Base-by-base conservation (phyloP, 2,888 invertebrate species). In the Athalia circularis region DNA sequence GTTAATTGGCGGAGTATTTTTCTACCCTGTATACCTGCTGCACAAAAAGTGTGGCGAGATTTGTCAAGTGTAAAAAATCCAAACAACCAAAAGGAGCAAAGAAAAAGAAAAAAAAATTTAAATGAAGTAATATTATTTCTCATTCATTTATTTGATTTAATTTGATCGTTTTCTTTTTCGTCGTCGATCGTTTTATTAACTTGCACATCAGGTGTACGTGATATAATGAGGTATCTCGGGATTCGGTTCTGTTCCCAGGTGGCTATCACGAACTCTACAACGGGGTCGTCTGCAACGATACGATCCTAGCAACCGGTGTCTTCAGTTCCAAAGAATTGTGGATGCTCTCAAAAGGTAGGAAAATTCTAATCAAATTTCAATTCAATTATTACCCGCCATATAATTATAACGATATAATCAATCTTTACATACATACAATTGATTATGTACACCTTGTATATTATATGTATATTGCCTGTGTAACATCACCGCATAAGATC, bases 301-400 rank as follows among this genome's bases (percentile, higher is more conserved):
- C 98, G 92, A 99, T 99, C 93, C 95, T 98, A 94, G 99, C 99
- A 90, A 99, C 99, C 89, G 99, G 99, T 91, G 99, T 99, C 92
- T 99, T 99, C 95, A 98, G 98, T 88, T 99, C 99, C 90, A 97
- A 97, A 94, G 99, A 99, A 94, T 95, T 99, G 92, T 98, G 98
- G 96, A 96, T 97, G 93, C 95, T 99, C 91, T 99, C 99, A 89
- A 98, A 97, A 96, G 96, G 97, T 97, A 94, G 89, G 86, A 87
- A 86, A 83, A 79, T 80, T 82, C 83, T 81, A 54, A 54, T 54
- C 3, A n/a, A 59, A 59, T 54, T 54, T 52, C 15, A 61, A 54
- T 54, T 54, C 4, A 29, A 11, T 45, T 4, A 43, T 48, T 15
- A 68, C 9, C 5, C 52, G 13, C n/a, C 75, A n/a, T 45, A 45